Percentiles rank a stretch among this genome's conserved stretches.
Evolutionary conservation across 2,888 invertebrate species (phyloP).

Genomic region (Tetropium fuscum): DNA sequence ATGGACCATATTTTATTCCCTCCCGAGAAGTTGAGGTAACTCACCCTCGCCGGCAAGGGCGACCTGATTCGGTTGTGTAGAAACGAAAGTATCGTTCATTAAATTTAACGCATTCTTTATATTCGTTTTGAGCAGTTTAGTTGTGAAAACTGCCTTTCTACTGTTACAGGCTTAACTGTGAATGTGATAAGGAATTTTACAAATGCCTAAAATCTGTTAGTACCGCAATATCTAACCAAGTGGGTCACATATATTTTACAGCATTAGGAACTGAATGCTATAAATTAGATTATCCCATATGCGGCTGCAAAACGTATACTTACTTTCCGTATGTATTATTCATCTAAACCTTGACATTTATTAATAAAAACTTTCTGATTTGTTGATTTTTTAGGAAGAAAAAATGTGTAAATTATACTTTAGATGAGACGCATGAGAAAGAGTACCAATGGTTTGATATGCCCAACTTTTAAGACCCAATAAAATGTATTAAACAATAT

Average conservation of each 20-base stretch:
- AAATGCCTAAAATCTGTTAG: conserved; percentile 65
- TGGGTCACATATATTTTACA: conserved; percentile 72
- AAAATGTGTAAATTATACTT: conserved; percentile 67
- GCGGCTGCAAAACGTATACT: conserved; percentile 65
- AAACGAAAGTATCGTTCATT: too few relatives aligned
- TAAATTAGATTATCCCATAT: conserved; percentile 70
- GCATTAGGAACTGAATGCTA: conserved; percentile 72
- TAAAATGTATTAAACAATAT: background rate
- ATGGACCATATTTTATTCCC: too few relatives aligned
- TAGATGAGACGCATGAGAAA: conserved; percentile 61
- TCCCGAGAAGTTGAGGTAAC: too few relatives aligned
- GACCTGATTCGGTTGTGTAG: too few relatives aligned
- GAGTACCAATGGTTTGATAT: conserved; percentile 72
- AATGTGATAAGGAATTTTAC: conserved; percentile 70
- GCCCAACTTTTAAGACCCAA: conserved; percentile 60
- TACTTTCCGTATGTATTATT: conserved; percentile 66
- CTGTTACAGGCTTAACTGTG: conserved; percentile 68
- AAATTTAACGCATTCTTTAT: too few relatives aligned
- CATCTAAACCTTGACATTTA: background rate
- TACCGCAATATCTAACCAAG: conserved; percentile 60
- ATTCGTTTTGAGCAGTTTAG: too few relatives aligned
- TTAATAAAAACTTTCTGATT: conserved; percentile 46
- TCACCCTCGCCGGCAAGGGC: too few relatives aligned
- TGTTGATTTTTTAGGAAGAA: conserved; percentile 44
- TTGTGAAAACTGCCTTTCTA: too few relatives aligned